These are phyloP conservation scores for Cheilosia vulpina DNA, from an alignment of 2,888 invertebrate genomes.

Conservation along the genomic window DNA sequence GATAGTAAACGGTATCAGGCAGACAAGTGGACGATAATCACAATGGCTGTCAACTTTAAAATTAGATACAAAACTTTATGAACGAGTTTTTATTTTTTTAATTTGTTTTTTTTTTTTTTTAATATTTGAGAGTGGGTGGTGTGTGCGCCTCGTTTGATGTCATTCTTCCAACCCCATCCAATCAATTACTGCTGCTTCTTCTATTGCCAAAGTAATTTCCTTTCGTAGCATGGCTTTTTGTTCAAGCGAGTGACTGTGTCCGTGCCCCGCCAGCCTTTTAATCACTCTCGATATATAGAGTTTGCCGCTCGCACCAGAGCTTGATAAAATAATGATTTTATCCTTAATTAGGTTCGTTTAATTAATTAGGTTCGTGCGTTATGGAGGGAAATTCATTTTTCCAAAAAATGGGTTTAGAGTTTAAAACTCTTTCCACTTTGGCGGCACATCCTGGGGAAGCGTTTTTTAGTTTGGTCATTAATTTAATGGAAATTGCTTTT, in stretches of 20 bases:
- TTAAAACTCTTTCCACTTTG: not conserved
- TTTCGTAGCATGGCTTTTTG: constrained; percentile 33
- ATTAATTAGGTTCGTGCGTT: constrained; percentile 36
- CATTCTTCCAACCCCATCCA: constrained; percentile 33
- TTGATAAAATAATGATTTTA: constrained; percentile 67
- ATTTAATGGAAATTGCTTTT: constrained; percentile 55
- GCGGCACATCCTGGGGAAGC: too few relatives aligned
- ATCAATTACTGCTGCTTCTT: constrained; percentile 62
- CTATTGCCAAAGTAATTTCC: constrained; percentile 46
- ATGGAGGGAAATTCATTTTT: constrained; percentile 3
- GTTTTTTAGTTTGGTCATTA: constrained; percentile 19
- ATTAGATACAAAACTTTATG: constrained; percentile 68
- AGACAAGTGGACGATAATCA: constrained; percentile 25
- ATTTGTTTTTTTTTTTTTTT: constrained; percentile 6
- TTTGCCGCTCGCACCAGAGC: constrained; percentile 29
- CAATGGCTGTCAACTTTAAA: constrained; percentile 67
- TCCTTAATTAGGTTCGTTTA: constrained; percentile 66
- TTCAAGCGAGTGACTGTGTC: constrained; percentile 2
- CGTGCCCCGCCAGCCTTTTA: constrained; percentile 28
- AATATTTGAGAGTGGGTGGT: not conserved
- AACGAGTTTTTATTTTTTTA: constrained; percentile 26
- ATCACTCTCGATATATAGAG: constrained; percentile 27
- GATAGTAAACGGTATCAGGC: constrained; percentile 10
- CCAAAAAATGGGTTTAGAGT: not conserved
- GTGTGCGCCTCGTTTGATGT: constrained; percentile 1